Percentiles rank a stretch among this genome's conserved stretches.
Evolutionary conservation across 2,797 vertebrate species (phyloP).

Genomic region (Acanthurus lineatus): DNA sequence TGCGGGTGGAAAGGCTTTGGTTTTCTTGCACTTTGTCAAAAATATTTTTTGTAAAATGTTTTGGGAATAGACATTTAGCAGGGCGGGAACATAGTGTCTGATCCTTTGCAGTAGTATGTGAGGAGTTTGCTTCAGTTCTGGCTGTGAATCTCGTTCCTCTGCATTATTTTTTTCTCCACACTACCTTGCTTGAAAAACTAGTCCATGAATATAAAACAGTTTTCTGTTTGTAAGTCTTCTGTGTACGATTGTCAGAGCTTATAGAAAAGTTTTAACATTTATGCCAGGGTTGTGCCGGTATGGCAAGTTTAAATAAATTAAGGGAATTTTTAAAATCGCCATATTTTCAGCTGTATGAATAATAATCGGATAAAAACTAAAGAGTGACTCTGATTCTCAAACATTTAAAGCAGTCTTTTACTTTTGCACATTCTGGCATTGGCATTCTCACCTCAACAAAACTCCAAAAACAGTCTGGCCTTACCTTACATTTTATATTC

Average conservation of each 20-base stretch:
- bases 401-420: conserved; percentile 33
- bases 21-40: conserved; percentile 32
- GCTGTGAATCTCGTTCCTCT: conserved; percentile 33
- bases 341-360: conserved; percentile 9
- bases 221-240: conserved; percentile 11
- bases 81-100: conserved; percentile 18
- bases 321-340: conserved; percentile 32
- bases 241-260: conserved; percentile 22
- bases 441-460: conserved; percentile 19
- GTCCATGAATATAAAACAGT: conserved; percentile 54
- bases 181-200: conserved; percentile 29
- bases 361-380: conserved; percentile 9
- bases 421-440: conserved; percentile 4
- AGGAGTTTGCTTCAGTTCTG: conserved; percentile 42
- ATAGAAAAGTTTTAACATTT: conserved; percentile 33
- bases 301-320: conserved; percentile 37
- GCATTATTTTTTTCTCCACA: conserved; percentile 1
- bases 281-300: conserved; percentile 22
- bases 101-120: conserved; percentile 15
- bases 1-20: conserved; percentile 32
- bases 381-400: conserved; percentile 3
- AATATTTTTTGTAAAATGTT: conserved; percentile 14
- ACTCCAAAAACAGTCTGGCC: conserved; percentile 13
- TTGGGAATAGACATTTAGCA: conserved; percentile 41
- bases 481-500: conserved; percentile 30